Evolutionary conservation across 2,113 vertebrate genomes (phyloP), one percentile per base, ranked within the genome.

Genomic region (Danionella cerebrum): DNA sequence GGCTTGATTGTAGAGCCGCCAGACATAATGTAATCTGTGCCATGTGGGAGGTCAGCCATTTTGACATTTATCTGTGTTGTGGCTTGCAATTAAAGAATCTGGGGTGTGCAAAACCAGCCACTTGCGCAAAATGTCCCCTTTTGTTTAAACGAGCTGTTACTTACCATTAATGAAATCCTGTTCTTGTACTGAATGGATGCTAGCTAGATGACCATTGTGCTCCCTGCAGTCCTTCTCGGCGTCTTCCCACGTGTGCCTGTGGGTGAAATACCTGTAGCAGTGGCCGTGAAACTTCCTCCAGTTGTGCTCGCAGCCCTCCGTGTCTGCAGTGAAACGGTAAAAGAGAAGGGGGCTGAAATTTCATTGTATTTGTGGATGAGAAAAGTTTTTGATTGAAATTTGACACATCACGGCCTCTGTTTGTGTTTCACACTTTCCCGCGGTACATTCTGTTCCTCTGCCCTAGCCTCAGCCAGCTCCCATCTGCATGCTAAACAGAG

Each of bases 251-350:
- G 92, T 91, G 76, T 94, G 91, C 48, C 95, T 87, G 60, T 92
- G 94, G 1, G 90, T 75, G 6, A 95, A 96, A 76, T 93, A 96
- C 25, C 91, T 93, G 79, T 97, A 98, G 79, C 95, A 98, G 79
- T 95, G 93, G 8, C 94, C 95, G 18, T 95, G 95, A 83, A 98
- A 98, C 83, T 98, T 98, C 80, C 88, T 93, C 96, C 96, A 98
- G 73, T 89, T 89, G 1, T 89, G 94, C 50, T 96, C 95, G 0
- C 96, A 98, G 29, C 92, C 92, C 77, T 98, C 93, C 0, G 95
- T 89, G 80, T 98, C 96, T 98, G 84, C 0, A n/a, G 18, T 38
- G 25, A 72, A 35, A 39, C 21, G 19, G n/a, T 16, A 22, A 54
- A 1, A 70, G 36, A 42, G n/a, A 1, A 0, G 8, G 24, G 47